phyloP scores from a whole-genome alignment of 2,797 vertebrate species.

The Parambassis ranga region DNA sequence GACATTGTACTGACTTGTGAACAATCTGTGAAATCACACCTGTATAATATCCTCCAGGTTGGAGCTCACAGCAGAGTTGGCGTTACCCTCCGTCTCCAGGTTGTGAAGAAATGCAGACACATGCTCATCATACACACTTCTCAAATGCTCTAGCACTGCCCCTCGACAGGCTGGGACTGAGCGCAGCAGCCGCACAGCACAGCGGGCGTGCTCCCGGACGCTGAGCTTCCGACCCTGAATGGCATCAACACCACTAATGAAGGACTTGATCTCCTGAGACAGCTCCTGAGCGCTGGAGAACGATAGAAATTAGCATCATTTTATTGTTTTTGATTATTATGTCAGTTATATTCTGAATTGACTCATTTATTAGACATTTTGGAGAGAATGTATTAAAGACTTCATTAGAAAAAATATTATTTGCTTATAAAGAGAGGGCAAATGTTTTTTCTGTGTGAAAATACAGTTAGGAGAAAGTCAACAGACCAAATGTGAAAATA shows the following conservation, averaged over 20 bases:
- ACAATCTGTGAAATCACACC: conserved; percentile 27
- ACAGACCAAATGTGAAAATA: too few species aligned
- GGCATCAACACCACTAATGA: conserved; percentile 88
- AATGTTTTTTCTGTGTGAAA: too few species aligned
- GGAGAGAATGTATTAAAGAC: too few species aligned
- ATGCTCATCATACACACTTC: conserved; percentile 90
- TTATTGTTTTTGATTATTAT: too few species aligned
- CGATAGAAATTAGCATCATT: neutral
- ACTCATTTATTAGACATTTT: too few species aligned
- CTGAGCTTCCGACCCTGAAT: conserved; percentile 88
- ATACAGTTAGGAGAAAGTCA: too few species aligned
- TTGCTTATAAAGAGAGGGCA: too few species aligned
- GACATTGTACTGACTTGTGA: too few species aligned
- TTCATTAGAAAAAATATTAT: too few species aligned
- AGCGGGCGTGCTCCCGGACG: conserved; percentile 88
- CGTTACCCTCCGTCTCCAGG: conserved; percentile 81
- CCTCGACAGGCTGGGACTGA: conserved; percentile 88
- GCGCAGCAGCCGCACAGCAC: conserved; percentile 88
- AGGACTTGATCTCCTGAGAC: conserved; percentile 92
- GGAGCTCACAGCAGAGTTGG: conserved; percentile 55
- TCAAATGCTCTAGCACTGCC: conserved; percentile 90
- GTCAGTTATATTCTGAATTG: too few species aligned
- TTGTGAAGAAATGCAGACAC: conserved; percentile 86
- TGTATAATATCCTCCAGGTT: conserved; percentile 83
- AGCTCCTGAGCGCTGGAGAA: conserved; percentile 86